These are phyloP conservation scores for Nixonia krombeini DNA, from an alignment of 1,140 invertebrate species.

Conservation along the genomic window DNA sequence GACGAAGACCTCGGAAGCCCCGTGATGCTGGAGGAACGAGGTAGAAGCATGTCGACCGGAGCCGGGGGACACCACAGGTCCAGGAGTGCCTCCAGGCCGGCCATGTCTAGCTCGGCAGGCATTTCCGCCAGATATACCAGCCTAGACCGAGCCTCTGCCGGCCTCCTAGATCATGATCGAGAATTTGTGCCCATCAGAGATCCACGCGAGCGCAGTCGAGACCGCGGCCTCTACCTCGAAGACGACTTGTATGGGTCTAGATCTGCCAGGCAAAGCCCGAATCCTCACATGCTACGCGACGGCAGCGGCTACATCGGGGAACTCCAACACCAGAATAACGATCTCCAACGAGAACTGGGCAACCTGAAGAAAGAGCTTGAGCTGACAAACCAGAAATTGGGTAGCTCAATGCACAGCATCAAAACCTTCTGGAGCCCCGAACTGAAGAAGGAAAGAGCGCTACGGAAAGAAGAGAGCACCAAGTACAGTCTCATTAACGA, in stretches of 20 bases:
- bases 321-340: conserved; percentile 94
- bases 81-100: conserved; percentile 75
- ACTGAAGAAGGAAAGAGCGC: conserved; percentile 96
- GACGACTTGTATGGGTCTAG: conserved; percentile 81
- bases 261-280: conserved; percentile 84
- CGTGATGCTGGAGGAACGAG: conserved; percentile 76
- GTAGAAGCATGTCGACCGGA: conserved; percentile 75
- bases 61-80: conserved; percentile 75
- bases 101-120: conserved; percentile 70
- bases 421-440: conserved; percentile 99
- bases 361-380: conserved; percentile 97
- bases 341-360: conserved; percentile 95
- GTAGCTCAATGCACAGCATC: conserved; percentile 99
- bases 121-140: conserved; percentile 81
- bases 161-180: conserved; percentile 77
- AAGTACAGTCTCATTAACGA: conserved; percentile 98
- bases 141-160: conserved; percentile 78
- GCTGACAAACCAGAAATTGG: conserved; percentile 97
- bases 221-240: conserved; percentile 79
- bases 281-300: conserved; percentile 70
- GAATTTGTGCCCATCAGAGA: conserved; percentile 88
- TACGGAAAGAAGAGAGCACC: conserved; percentile 97
- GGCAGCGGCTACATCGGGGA: conserved; percentile 85
- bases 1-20: conserved; percentile 82
- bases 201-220: conserved; percentile 76